A percentile compares a stretch with the other conserved stretches of the same genome.
These are phyloP conservation scores for Austrofundulus limnaeus DNA, from an alignment of 2,113 vertebrate species.

Conservation along the genomic window DNA sequence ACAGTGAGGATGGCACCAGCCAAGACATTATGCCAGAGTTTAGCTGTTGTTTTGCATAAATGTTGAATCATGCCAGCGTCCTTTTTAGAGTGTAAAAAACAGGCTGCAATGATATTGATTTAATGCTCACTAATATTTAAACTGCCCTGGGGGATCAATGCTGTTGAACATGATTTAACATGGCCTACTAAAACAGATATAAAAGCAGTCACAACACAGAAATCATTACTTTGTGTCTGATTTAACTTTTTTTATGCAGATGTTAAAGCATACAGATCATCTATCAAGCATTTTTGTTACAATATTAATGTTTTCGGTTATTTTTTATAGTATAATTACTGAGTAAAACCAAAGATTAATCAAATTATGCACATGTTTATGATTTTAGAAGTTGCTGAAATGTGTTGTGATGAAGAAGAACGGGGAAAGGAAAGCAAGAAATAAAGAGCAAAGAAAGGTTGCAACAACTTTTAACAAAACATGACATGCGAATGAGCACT, in stretches of 20 bases:
- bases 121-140: conserved; percentile 79
- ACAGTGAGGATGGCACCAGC: conserved; percentile 69
- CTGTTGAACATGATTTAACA: conserved; percentile 70
- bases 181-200: conserved; percentile 54
- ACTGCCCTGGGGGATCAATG: conserved; percentile 72
- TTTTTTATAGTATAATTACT: no score
- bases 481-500: conserved; percentile 83
- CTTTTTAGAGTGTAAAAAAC: conserved; percentile 71
- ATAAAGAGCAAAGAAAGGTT: conserved; percentile 74
- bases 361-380: background rate
- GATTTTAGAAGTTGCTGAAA: conserved; percentile 22
- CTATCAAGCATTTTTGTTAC: conserved; percentile 3
- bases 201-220: conserved; percentile 55
- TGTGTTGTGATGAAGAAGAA: conserved; percentile 35
- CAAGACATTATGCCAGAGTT: conserved; percentile 76
- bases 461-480: conserved; percentile 89
- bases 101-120: conserved; percentile 76
- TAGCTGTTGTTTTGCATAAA: conserved; percentile 79
- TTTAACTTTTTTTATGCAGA: conserved; percentile 39
- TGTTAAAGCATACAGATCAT: conserved; percentile 16
- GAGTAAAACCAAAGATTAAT: background rate
- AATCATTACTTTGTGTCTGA: conserved; percentile 55
- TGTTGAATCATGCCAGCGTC: conserved; percentile 77
- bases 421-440: conserved; percentile 48
- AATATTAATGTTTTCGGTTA: background rate